Evolutionary conservation across 2,888 invertebrate genomes (phyloP), one percentile per base, ranked within the genome.

Genomic region (Lacanobia oleracea): DNA sequence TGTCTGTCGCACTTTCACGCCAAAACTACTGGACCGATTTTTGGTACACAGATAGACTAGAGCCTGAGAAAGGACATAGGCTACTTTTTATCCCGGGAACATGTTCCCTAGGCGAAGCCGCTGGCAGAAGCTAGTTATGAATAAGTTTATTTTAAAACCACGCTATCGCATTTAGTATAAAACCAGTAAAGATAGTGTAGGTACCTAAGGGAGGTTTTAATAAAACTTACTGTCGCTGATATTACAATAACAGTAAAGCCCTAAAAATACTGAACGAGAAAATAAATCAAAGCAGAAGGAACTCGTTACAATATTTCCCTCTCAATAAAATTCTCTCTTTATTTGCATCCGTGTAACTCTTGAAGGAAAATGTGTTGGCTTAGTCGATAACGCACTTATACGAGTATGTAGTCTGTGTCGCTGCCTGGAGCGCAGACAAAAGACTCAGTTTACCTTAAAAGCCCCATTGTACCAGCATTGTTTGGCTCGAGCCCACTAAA

Each of bases 381-480:
- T 67, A 88, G 86, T 87, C 87, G 80, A 90, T 92, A 91, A 93
- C 90, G 88, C 90, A 88, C 88, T 89, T 88, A 88, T 79, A 89
- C 43, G 14, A 43, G 43, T 43, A 43, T 86, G 87, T 85, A 88
- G 85, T 83, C 86, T 84, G 81, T 83, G 79, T 83, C 84, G 68
- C 84, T 80, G 75, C 14, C 50, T n/a, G 51, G n/a, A 69, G 78
- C 88, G 57, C 73, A 90, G 88, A 94, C 94, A 94, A 94, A 93
- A 89, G 91, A 89, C 77, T 83, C 89, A 87, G 91, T 88, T 86
- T 89, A 90, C 90, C 89, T 76, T 94, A 92, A 94, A 93, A 94
- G 93, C 93, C 78, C 92, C 79, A 92, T 94, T 94, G 94, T 94
- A 75, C 77, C 87, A 89, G 91, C 92, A 92, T 93, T 93, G 93